phyloP scores from a whole-genome alignment of 2,797 vertebrate genomes.

The Hippopotamyrus pictus region DNA sequence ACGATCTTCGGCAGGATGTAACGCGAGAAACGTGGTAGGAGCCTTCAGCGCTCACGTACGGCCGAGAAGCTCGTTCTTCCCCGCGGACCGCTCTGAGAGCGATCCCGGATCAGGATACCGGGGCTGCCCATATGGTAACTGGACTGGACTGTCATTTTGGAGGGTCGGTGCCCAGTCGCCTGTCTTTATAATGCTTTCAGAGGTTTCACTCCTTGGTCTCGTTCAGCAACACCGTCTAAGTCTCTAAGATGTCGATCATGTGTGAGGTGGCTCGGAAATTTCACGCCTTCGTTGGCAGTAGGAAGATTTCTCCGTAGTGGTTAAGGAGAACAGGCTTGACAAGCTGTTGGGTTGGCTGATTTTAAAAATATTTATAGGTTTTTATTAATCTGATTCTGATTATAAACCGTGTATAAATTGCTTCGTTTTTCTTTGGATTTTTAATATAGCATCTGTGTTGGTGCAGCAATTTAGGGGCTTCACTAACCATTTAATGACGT shows the following conservation, averaged over 20 bases:
- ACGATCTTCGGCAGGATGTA: not conserved
- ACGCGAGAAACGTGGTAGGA: not conserved
- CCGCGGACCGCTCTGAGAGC: not conserved
- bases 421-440: not conserved
- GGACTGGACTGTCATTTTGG: not conserved
- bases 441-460: not conserved
- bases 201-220: not conserved
- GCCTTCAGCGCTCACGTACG: not conserved
- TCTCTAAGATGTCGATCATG: not conserved
- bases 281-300: not conserved
- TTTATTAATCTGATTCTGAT: not conserved
- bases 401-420: not conserved
- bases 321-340: not conserved
- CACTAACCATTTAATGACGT: not conserved
- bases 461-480: not conserved
- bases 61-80: not conserved
- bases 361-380: not conserved
- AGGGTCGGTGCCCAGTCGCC: not conserved
- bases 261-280: not conserved
- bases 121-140: not conserved
- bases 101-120: not conserved
- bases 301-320: not conserved
- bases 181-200: not conserved
- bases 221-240: not conserved
- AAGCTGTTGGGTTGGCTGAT: not conserved